These are phyloP conservation scores for Drosophila parabipectinata DNA, from an alignment of 1,140 invertebrate genomes.

Conservation along the genomic window DNA sequence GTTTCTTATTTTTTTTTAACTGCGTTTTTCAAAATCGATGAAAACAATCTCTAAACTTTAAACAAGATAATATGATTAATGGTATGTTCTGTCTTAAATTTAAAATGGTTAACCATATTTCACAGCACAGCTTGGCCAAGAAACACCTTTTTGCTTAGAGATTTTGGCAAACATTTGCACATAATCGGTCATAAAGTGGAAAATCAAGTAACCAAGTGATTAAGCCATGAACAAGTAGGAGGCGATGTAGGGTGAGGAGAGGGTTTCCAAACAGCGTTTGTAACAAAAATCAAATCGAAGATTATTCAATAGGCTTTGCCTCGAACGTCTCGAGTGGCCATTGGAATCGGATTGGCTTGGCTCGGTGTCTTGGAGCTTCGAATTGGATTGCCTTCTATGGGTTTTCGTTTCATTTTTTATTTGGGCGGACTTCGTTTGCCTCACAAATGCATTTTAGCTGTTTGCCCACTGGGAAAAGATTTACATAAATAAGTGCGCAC, in stretches of 20 bases:
- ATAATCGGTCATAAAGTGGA: slow-evolving; percentile 78
- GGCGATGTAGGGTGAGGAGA: slow-evolving; percentile 1
- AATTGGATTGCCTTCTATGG: slow-evolving; percentile 42
- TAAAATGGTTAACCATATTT: slow-evolving; percentile 23
- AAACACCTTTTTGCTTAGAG: slow-evolving; percentile 44
- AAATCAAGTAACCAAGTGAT: slow-evolving; percentile 78
- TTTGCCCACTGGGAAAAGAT: slow-evolving; percentile 60
- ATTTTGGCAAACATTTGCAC: slow-evolving; percentile 63
- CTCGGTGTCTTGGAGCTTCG: slow-evolving; percentile 44
- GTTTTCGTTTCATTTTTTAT: slow-evolving; percentile 10
- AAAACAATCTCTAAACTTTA: too few relatives aligned
- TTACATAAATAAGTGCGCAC: slow-evolving; percentile 76
- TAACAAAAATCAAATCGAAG: slow-evolving; percentile 68
- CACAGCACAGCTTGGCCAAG: slow-evolving; percentile 42
- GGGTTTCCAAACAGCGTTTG: slow-evolving; percentile 33
- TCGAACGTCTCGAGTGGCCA: slow-evolving; percentile 40
- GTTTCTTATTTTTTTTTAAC: too few relatives aligned
- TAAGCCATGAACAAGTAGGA: slow-evolving; percentile 46
- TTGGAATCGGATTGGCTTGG: slow-evolving; percentile 43
- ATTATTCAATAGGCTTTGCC: slow-evolving; percentile 76
- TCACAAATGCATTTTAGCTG: slow-evolving; percentile 70
- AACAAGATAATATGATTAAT: slow-evolving; percentile 42
- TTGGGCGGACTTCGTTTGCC: slow-evolving; percentile 37
- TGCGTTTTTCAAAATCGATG: too few relatives aligned
- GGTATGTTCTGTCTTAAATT: slow-evolving; percentile 1